Conservation (phyloP, 2,888 invertebrate genomes). For the Drosophila lacicola region DNA sequence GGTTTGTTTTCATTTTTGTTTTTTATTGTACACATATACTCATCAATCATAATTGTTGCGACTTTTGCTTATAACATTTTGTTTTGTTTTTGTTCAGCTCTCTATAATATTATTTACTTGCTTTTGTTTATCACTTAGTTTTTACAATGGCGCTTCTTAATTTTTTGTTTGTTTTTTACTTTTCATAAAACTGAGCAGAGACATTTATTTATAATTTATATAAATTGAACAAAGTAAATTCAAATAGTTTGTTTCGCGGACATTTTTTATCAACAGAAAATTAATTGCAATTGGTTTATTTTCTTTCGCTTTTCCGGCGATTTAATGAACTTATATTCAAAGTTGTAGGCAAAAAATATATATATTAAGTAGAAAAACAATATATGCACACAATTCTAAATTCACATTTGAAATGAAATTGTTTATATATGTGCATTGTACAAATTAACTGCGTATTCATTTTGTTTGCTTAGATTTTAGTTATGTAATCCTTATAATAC, state of each 20-base stretch:
- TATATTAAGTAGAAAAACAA: conserved; percentile 53
- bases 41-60: conserved; percentile 47
- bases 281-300: conserved; percentile 50
- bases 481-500: conserved; percentile 57
- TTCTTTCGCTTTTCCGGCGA: conserved; percentile 10
- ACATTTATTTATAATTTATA: conserved; percentile 55
- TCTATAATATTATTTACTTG: conserved; percentile 66
- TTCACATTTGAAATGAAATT: conserved; percentile 71
- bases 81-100: conserved; percentile 32
- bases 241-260: conserved; percentile 35
- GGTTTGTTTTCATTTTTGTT: conserved; percentile 15
- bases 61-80: conserved; percentile 37
- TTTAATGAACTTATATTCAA: conserved; percentile 66
- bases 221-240: conserved; percentile 46
- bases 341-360: conserved; percentile 62
- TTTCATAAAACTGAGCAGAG: conserved; percentile 65
- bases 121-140: conserved; percentile 83
- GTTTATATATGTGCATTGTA: conserved; percentile 35
- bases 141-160: conserved; percentile 84
- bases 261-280: conserved; percentile 36
- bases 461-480: conserved; percentile 13
- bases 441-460: conserved; percentile 29
- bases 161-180: conserved; percentile 33
- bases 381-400: conserved; percentile 62
- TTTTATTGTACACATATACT: conserved; percentile 54